Conservation (phyloP, 2,888 invertebrate species). For the Melitaea athalia region DNA sequence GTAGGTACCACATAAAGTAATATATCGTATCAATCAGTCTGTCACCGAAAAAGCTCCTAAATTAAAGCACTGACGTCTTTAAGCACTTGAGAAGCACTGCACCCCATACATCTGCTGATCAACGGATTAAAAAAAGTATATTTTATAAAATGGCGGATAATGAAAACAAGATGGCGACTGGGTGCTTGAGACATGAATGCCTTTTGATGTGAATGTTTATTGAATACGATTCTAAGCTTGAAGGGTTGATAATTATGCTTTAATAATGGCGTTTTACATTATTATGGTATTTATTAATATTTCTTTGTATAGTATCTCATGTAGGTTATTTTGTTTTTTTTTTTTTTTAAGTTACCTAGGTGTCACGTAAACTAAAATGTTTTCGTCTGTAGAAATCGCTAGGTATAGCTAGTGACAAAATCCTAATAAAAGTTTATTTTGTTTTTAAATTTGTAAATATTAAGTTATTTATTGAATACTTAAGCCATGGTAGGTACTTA, state of each 20-base stretch:
- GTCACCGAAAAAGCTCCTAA: constrained; percentile 15
- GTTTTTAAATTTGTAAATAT: no score
- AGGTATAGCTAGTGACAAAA: no score
- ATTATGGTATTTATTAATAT: neutral
- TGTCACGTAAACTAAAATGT: no score
- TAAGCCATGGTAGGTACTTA: no score
- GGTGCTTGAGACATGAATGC: constrained; percentile 54
- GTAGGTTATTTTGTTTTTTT: neutral
- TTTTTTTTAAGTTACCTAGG: neutral
- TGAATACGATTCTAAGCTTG: constrained; percentile 15
- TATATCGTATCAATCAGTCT: neutral
- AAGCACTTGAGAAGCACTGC: constrained; percentile 46
- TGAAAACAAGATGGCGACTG: constrained; percentile 70
- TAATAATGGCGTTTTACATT: neutral
- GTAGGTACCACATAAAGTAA: neutral
- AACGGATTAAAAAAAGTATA: constrained; percentile 61
- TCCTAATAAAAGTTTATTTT: no score
- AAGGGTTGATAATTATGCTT: constrained; percentile 6
- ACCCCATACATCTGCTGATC: constrained; percentile 66
- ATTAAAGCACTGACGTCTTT: constrained; percentile 36
- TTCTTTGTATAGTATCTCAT: neutral
- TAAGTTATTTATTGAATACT: no score
- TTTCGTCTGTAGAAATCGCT: no score
- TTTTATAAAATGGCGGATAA: constrained; percentile 69
- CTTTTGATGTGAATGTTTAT: constrained; percentile 27